Evolutionary conservation across 2,113 vertebrate genomes (phyloP).

Genomic region (Podiceps cristatus): DNA sequence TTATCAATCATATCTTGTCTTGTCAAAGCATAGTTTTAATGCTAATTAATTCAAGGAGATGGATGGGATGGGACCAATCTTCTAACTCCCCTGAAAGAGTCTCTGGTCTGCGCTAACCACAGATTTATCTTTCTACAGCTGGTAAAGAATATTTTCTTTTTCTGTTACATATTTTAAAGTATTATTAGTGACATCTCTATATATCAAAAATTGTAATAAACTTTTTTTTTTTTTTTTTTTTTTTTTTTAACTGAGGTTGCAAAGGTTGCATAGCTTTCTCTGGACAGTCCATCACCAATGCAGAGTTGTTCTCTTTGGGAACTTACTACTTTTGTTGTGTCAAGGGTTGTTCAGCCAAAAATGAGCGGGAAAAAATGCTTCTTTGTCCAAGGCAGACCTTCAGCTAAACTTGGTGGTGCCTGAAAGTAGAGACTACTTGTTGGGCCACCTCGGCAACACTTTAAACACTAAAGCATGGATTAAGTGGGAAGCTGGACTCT

Average conservation of each 20-base stretch:
- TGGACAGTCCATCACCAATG: not conserved
- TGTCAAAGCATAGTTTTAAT: not conserved
- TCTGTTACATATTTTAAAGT: not conserved
- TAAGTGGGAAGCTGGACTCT: not conserved
- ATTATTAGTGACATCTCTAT: not conserved
- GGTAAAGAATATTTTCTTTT: not conserved
- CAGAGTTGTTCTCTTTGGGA: not conserved
- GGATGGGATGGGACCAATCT: not conserved
- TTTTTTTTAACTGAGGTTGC: not conserved
- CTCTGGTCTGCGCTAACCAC: not conserved
- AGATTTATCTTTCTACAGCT: not conserved
- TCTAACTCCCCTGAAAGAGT: not conserved
- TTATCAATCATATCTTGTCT: not conserved
- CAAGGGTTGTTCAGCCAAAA: not conserved
- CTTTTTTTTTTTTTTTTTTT: too few species aligned
- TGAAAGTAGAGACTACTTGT: not conserved
- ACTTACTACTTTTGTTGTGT: not conserved
- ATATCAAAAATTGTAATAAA: conserved; percentile 15
- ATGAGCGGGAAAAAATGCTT: not conserved
- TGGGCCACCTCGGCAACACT: not conserved
- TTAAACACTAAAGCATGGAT: not conserved
- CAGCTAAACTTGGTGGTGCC: not conserved
- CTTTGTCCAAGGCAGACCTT: not conserved
- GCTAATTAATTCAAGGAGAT: not conserved
- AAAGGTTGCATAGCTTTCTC: not conserved